Evolutionary conservation across 2,888 invertebrate genomes (phyloP).

Genomic region (Ophonus ardosiacus): DNA sequence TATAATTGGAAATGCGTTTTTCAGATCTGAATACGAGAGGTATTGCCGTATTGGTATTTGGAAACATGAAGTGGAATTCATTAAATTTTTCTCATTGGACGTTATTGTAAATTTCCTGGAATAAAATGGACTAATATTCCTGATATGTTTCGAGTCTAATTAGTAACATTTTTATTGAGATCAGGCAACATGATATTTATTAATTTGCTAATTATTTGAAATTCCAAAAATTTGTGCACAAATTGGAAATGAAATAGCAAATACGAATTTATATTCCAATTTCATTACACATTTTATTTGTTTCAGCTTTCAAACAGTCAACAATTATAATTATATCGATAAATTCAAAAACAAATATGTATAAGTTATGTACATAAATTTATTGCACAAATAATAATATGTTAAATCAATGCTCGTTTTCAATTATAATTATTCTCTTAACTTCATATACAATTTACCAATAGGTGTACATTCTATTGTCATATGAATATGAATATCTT

Average conservation of each 20-base stretch:
- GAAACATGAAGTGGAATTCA: constrained; percentile 18
- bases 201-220: neutral
- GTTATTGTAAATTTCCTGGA: neutral
- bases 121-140: neutral
- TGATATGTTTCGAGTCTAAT: neutral
- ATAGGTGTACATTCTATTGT: neutral
- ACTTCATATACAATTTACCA: neutral
- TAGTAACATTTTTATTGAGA: constrained; percentile 12
- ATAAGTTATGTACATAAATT: neutral
- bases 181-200: neutral
- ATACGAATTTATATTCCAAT: neutral
- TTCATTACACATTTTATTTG: neutral
- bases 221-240: neutral
- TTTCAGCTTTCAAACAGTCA: neutral
- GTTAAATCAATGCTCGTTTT: neutral
- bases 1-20: constrained; percentile 44
- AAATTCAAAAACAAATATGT: neutral
- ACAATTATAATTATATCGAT: neutral
- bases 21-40: constrained; percentile 10
- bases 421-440: neutral
- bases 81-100: neutral
- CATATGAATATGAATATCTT: neutral
- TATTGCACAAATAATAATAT: neutral
- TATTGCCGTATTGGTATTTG: constrained; percentile 15
- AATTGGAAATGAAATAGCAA: neutral